These are phyloP conservation scores for Eupithecia inturbata DNA, from an alignment of 2,888 invertebrate species.

Conservation along the genomic window DNA sequence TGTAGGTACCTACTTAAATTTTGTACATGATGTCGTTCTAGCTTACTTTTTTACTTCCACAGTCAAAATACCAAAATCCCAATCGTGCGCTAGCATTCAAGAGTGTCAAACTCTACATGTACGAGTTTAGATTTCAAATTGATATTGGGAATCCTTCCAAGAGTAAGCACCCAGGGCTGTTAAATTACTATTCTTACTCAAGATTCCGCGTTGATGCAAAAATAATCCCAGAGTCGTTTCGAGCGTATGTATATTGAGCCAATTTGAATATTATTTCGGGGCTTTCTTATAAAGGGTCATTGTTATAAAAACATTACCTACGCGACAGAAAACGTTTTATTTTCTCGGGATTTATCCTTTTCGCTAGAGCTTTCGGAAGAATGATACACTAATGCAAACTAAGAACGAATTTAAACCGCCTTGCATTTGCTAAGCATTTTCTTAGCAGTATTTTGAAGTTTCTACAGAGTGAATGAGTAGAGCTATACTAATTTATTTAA, in stretches of 20 bases:
- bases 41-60: no score
- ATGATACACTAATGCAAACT: not conserved
- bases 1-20: no score
- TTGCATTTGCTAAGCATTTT: not conserved
- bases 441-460: not conserved
- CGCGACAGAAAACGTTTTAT: slow-evolving; percentile 16
- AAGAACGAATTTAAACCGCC: not conserved
- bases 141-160: not conserved
- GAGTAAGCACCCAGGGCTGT: slow-evolving; percentile 37
- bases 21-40: no score
- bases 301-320: slow-evolving; percentile 26
- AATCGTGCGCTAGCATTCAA: not conserved
- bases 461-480: not conserved
- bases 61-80: not conserved
- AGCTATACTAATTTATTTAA: not conserved
- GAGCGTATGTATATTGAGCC: slow-evolving; percentile 38
- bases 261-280: slow-evolving; percentile 42
- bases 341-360: slow-evolving; percentile 22
- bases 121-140: not conserved
- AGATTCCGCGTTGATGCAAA: slow-evolving; percentile 40
- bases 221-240: slow-evolving; percentile 36
- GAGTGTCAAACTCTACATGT: not conserved
- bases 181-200: slow-evolving; percentile 46
- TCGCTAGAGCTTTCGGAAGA: not conserved
- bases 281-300: slow-evolving; percentile 38